Evolutionary conservation across 2,888 invertebrate genomes (phyloP).

Genomic region (Tortrix viridana): DNA sequence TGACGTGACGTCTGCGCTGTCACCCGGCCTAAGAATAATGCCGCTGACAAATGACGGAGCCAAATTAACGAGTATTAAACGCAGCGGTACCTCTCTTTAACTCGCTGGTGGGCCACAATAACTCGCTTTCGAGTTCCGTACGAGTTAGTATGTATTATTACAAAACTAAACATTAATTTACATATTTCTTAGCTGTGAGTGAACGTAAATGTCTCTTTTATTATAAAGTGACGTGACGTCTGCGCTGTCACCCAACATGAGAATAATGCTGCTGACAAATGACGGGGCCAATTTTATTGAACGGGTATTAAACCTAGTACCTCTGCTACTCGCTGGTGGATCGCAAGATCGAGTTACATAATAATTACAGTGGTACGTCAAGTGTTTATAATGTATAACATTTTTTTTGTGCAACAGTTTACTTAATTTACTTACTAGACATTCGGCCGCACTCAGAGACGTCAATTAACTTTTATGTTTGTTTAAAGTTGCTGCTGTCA

Average conservation of each 20-base stretch:
- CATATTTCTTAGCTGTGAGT: not conserved
- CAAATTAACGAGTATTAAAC: constrained; percentile 30
- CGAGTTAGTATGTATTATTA: too few species aligned
- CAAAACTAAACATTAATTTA: not conserved
- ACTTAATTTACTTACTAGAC: too few species aligned
- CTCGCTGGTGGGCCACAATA: not conserved
- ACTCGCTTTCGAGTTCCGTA: too few species aligned
- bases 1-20: constrained; percentile 13
- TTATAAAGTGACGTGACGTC: constrained; percentile 12
- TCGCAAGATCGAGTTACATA: not conserved
- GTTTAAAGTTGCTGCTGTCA: too few species aligned
- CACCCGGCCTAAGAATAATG: constrained; percentile 13
- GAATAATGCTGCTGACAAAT: constrained; percentile 23
- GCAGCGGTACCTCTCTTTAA: not conserved
- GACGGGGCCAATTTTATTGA: constrained; percentile 27
- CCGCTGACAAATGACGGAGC: constrained; percentile 26
- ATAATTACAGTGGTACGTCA: too few species aligned
- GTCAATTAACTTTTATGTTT: too few species aligned
- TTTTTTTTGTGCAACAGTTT: too few species aligned
- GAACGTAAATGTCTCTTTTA: not conserved
- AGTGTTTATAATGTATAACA: too few species aligned
- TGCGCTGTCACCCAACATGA: constrained; percentile 13
- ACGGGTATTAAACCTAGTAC: constrained; percentile 24
- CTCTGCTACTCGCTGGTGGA: not conserved
- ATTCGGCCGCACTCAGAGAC: too few species aligned